A percentile compares a stretch with the other conserved stretches of the same genome.
Evolutionary conservation across 2,888 invertebrate species (phyloP).

Genomic region (Caenorhabditis sp.): DNA sequence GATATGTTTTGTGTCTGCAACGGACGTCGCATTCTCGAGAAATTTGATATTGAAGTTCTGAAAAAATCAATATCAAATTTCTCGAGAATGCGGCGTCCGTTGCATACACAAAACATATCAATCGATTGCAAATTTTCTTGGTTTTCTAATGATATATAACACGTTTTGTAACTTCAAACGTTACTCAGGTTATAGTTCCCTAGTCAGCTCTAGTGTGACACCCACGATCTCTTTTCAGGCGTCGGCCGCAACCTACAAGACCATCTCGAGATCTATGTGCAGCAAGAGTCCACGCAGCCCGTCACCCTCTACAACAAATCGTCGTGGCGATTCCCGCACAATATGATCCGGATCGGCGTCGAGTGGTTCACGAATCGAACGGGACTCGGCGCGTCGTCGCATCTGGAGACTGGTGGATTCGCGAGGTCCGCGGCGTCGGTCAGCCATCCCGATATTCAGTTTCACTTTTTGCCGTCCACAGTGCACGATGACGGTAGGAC

Average conservation of each 20-base stretch:
- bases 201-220: no score
- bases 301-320: constrained; percentile 84
- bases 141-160: no score
- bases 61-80: no score
- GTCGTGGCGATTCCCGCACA: constrained; percentile 85
- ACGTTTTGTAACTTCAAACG: no score
- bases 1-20: no score
- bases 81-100: no score
- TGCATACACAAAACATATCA: no score
- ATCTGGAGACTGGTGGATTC: constrained; percentile 85
- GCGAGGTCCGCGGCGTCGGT: constrained; percentile 83
- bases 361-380: constrained; percentile 70
- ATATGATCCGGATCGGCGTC: constrained; percentile 85
- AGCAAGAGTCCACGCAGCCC: constrained; percentile 82
- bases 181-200: no score
- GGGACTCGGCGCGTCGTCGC: constrained; percentile 85
- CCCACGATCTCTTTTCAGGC: constrained; percentile 84
- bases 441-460: constrained; percentile 85
- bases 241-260: constrained; percentile 89
- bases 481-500: constrained; percentile 85
- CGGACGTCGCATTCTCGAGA: no score
- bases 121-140: no score
- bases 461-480: constrained; percentile 85
- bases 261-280: constrained; percentile 76
- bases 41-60: no score